Conservation (phyloP, 2,888 invertebrate species). For the Litoditis marina region DNA sequence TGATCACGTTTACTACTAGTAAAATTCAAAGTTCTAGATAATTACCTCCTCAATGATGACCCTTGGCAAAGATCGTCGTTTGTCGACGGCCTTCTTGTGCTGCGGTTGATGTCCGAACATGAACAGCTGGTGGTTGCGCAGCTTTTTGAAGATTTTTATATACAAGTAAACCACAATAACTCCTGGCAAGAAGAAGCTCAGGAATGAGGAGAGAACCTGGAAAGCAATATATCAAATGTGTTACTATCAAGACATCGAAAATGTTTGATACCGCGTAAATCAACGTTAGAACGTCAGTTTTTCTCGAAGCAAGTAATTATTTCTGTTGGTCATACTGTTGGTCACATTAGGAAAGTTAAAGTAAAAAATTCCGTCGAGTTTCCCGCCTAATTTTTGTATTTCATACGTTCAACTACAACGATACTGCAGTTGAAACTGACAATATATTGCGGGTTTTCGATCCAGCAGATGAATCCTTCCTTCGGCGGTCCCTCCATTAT, state of each 20-base stretch:
- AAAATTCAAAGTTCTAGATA: background rate
- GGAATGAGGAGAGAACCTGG: constrained; percentile 42
- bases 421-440: constrained; percentile 21
- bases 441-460: constrained; percentile 51
- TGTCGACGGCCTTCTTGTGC: constrained; percentile 28
- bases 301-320: too few species aligned
- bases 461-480: constrained; percentile 43
- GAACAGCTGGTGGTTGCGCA: constrained; percentile 46
- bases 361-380: background rate
- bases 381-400: too few species aligned
- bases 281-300: too few species aligned
- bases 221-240: background rate
- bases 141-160: constrained; percentile 48
- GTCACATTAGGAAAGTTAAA: background rate
- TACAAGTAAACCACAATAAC: constrained; percentile 47
- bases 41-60: constrained; percentile 50
- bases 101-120: constrained; percentile 45
- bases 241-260: background rate
- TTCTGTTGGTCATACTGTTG: too few species aligned
- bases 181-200: constrained; percentile 52
- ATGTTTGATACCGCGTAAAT: too few species aligned
- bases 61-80: constrained; percentile 39
- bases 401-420: too few species aligned
- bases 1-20: too few species aligned
- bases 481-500: constrained; percentile 38